Percentiles rank a stretch among this genome's conserved stretches.
Evolutionary conservation across 2,113 vertebrate genomes (phyloP).

Genomic region (Ginglymostoma cirratum): DNA sequence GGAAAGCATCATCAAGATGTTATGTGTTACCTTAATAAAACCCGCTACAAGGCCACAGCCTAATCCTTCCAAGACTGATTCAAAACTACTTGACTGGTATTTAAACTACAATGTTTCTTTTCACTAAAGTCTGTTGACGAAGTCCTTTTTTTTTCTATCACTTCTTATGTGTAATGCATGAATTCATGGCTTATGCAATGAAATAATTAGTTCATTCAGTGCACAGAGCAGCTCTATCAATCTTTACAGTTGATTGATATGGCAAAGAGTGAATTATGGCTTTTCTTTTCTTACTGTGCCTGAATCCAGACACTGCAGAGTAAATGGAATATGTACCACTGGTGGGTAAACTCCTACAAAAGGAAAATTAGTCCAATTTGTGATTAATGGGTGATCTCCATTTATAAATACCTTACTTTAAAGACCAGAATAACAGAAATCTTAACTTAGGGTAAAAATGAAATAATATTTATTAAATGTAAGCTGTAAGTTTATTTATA

Average conservation of each 20-base stretch:
- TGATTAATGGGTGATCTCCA: not conserved
- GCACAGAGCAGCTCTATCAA: not conserved
- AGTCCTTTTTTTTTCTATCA: slow-evolving; percentile 38
- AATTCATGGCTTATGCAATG: not conserved
- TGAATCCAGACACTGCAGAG: slow-evolving; percentile 39
- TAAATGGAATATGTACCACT: not conserved
- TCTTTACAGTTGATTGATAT: slow-evolving; percentile 35
- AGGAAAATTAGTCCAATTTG: slow-evolving; percentile 48
- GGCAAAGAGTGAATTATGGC: slow-evolving; percentile 16
- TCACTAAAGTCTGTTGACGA: slow-evolving; percentile 4
- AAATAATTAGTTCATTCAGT: slow-evolving; percentile 30
- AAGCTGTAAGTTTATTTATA: not conserved
- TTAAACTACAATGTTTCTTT: not conserved
- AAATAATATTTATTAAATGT: slow-evolving; percentile 8
- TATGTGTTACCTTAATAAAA: slow-evolving; percentile 8
- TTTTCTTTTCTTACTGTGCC: slow-evolving; percentile 35
- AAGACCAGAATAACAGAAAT: not conserved
- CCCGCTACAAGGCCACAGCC: slow-evolving; percentile 9
- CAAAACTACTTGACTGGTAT: slow-evolving; percentile 31
- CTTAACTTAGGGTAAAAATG: not conserved
- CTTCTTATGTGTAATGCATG: not conserved
- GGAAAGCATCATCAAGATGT: not conserved
- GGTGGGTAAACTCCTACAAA: slow-evolving; percentile 42
- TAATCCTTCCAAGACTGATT: slow-evolving; percentile 29
- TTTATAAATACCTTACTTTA: not conserved